phyloP scores from a whole-genome alignment of 2,888 invertebrate species.

The Rhogogaster chlorosoma region DNA sequence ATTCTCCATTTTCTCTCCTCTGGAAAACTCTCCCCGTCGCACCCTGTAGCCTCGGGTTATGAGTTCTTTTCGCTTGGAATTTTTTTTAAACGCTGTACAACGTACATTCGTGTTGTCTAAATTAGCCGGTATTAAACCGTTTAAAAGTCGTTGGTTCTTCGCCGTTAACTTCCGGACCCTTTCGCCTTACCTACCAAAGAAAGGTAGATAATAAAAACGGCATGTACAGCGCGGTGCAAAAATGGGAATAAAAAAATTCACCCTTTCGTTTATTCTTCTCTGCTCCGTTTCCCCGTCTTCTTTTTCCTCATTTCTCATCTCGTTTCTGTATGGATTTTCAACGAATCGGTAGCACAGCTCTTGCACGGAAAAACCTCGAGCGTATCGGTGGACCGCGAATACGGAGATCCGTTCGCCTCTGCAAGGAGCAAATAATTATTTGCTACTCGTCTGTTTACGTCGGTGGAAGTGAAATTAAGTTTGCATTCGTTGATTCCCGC shows the following conservation, averaged over 20 bases:
- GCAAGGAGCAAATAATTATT: background rate
- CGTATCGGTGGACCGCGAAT: no score
- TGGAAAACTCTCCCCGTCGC: constrained; percentile 37
- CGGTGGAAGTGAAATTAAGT: background rate
- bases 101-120: constrained; percentile 1
- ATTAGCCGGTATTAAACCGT: constrained; percentile 28
- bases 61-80: constrained; percentile 24
- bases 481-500: background rate
- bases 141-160: background rate
- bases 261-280: background rate
- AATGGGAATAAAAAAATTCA: background rate
- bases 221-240: background rate
- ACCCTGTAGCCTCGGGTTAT: constrained; percentile 35
- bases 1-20: constrained; percentile 56
- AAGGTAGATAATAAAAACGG: background rate
- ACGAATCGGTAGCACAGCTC: no score
- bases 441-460: background rate
- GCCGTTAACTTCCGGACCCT: background rate
- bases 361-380: no score
- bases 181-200: background rate
- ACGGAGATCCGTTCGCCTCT: background rate
- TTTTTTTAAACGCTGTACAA: constrained; percentile 2
- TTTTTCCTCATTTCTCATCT: background rate
- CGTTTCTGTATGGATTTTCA: no score
- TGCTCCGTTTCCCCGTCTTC: no score